Conservation (phyloP, 2,888 invertebrate species). For the Epinotia nisella region DNA sequence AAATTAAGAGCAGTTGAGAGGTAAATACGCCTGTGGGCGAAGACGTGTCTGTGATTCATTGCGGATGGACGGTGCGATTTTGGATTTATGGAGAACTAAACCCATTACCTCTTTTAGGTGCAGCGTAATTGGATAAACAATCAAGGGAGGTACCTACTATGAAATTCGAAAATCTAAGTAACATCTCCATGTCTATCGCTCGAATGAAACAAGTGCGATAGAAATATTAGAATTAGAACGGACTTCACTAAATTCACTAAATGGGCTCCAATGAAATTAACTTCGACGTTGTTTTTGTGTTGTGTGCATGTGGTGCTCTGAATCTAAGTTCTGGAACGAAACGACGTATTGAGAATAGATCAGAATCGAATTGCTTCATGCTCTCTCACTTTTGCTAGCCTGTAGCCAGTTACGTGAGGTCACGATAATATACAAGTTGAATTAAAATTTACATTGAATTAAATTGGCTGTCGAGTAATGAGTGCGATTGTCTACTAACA, state of each 20-base stretch:
- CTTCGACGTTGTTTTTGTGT: background rate
- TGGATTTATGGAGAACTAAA: slow-evolving; percentile 56
- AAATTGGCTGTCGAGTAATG: too few relatives aligned
- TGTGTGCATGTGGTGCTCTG: too few relatives aligned
- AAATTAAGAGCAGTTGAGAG: slow-evolving; percentile 63
- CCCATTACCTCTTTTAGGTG: slow-evolving; percentile 37
- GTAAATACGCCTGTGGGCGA: slow-evolving; percentile 76
- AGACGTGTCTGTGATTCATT: slow-evolving; percentile 73
- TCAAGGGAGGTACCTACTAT: background rate
- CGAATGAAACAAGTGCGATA: background rate
- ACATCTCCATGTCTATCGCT: background rate
- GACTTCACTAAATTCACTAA: background rate
- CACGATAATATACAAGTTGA: background rate
- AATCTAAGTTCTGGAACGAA: background rate
- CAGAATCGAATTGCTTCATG: background rate
- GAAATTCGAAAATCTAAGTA: background rate
- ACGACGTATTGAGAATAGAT: background rate
- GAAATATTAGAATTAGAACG: background rate
- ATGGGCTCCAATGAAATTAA: background rate
- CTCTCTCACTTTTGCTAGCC: background rate
- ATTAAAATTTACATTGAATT: too few relatives aligned
- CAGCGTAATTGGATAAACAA: slow-evolving; percentile 26
- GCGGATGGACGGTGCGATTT: slow-evolving; percentile 67
- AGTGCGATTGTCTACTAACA: background rate
- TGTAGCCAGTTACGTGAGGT: background rate